A percentile compares a stretch with the other conserved stretches of the same genome.
phyloP scores from a whole-genome alignment of 2,113 vertebrate genomes.

The Felis chaus region DNA sequence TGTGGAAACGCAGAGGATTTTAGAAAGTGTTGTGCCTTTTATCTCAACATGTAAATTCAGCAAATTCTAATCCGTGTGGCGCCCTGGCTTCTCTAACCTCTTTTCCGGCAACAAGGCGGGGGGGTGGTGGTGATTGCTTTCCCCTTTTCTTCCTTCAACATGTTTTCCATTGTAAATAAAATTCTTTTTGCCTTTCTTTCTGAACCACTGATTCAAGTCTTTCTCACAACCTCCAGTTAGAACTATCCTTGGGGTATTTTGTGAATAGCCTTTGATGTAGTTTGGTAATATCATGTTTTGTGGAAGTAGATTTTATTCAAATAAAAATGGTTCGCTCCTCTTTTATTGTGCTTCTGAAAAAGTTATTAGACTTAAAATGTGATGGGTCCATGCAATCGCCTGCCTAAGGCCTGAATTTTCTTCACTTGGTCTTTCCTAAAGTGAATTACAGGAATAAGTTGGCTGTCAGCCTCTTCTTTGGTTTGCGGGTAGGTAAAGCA shows the following conservation, averaged over 20 bases:
- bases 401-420: slow-evolving; percentile 65
- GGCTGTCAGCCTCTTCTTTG: background rate
- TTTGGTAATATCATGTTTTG: slow-evolving; percentile 64
- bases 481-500: background rate
- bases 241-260: slow-evolving; percentile 67
- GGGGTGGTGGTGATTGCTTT: background rate
- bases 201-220: slow-evolving; percentile 44
- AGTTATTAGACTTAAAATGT: slow-evolving; percentile 72
- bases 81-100: background rate
- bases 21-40: background rate
- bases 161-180: slow-evolving; percentile 59
- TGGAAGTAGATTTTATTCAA: slow-evolving; percentile 70
- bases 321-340: slow-evolving; percentile 63
- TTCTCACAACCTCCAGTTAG: slow-evolving; percentile 60
- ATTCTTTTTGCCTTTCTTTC: slow-evolving; percentile 32
- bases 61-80: background rate
- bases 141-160: background rate
- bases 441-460: slow-evolving; percentile 50
- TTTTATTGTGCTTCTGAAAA: slow-evolving; percentile 67
- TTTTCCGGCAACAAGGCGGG: background rate
- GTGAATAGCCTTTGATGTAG: slow-evolving; percentile 70
- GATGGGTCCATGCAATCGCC: slow-evolving; percentile 26
- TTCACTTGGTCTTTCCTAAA: slow-evolving; percentile 56
- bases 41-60: background rate
- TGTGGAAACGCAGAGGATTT: background rate